Evolutionary conservation across 2,888 invertebrate species (phyloP), one percentile per base, ranked within the genome.

Genomic region (Tachystola acroxantha): DNA sequence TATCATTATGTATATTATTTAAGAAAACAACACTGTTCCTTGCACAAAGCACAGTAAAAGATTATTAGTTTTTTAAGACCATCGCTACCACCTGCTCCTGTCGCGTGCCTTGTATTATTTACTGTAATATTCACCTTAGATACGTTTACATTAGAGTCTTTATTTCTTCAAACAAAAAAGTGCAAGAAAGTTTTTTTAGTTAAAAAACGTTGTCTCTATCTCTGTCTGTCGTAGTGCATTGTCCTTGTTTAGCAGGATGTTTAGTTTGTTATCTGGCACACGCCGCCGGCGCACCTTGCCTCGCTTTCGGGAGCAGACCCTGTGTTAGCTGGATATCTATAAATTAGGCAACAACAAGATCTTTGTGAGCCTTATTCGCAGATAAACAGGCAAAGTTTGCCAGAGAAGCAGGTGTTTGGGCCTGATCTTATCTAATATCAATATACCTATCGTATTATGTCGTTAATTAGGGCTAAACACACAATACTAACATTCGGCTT

Each of bases 201-300:
- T 50, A 80, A 82, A 75, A 79, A 75, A 51, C 57, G 4, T 52
- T 60, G 45, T 60, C 54, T 54, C 61, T 54, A 54, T 79, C 71
- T 66, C 70, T 55, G 61, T 81, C 64, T 50, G 50, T 62, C 60
- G 56, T 58, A 71, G 66, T 64, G 69, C 66, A 67, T 62, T 63
- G 64, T 76, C 75, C 67, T 62, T 71, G 64, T 75, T 70, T 56
- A 53, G 59, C 73, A 75, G 80, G 84, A 82, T 81, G 85, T 85
- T 84, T 79, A 72, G 67, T 65, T 62, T 70, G 74, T 81, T 84
- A 84, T 85, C 84, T 74, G 64, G 81, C 81, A 76, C 84, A 76
- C 81, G 82, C 78, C 69, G 67, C 51, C 16, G 20, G 7, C 52
- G 70, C 82, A 81, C 84, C 84, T 81, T 81, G 80, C 74, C 53